Percentiles rank a stretch among this genome's conserved stretches.
These are phyloP conservation scores for Coregonus ussuriensis DNA, from an alignment of 2,797 vertebrate species.

Conservation along the genomic window DNA sequence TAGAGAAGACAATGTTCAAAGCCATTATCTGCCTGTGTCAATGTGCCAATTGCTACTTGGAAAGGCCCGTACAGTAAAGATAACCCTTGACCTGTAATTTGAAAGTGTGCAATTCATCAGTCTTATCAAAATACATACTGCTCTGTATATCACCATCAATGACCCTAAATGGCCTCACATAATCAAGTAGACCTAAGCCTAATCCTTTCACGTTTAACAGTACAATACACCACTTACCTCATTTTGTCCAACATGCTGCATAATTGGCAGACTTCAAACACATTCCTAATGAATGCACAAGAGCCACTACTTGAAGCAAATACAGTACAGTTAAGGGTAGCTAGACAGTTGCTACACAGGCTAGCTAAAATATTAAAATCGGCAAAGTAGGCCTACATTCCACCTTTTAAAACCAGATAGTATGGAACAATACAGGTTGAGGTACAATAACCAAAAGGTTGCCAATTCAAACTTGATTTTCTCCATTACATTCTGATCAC, in stretches of 20 bases:
- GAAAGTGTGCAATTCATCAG: too few relatives aligned
- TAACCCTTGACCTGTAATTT: too few relatives aligned
- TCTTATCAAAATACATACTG: too few relatives aligned
- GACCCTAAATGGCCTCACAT: neutral
- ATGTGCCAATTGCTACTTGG: too few relatives aligned
- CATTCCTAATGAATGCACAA: neutral
- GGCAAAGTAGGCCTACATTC: too few relatives aligned
- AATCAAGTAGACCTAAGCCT: neutral
- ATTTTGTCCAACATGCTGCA: neutral
- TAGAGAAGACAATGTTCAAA: too few relatives aligned
- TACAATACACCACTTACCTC: neutral
- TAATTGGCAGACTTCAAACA: neutral
- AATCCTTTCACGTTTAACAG: neutral
- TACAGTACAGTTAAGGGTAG: neutral
- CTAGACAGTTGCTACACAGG: too few relatives aligned
- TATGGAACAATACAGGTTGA: too few relatives aligned
- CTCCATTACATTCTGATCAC: neutral
- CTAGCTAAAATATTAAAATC: neutral
- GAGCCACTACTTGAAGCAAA: neutral
- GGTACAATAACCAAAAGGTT: too few relatives aligned
- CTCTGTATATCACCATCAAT: neutral
- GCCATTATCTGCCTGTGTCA: too few relatives aligned
- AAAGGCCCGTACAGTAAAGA: too few relatives aligned
- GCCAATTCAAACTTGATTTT: neutral
- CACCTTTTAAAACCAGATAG: too few relatives aligned